Evolutionary conservation across 2,888 invertebrate genomes (phyloP), one percentile per base, ranked within the genome.

Genomic region (Chironomus riparius): DNA sequence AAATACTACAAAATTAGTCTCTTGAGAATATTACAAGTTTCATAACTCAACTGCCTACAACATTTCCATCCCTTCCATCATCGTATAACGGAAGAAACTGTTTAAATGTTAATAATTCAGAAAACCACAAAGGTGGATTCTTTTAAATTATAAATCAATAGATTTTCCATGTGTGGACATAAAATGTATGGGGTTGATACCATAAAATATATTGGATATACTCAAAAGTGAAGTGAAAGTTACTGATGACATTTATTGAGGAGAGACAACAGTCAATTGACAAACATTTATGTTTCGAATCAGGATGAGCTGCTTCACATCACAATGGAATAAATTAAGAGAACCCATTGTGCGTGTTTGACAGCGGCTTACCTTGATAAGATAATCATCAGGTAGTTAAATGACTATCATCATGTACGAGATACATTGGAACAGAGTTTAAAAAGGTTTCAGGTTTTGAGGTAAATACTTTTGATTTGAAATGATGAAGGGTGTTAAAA

Each of bases 291-390:
- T 24, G 7, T 68, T 70, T 74, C 61, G 68, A 74, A 22, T 68
- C 74, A 62, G 68, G 13, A 65, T 68, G 68, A 74, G 74, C 68
- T 74, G 74, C 74, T 74, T 74, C 74, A 74, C 74, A 74, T 74
- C 74, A 74, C 74, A 74, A 74, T 38, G 61, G 65, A 24, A 65
- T n/a, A 21, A 22, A 22, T 65, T 15, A 56, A 56, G 15, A 18
- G 56, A 56, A 56, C n/a, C 56, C 21, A 47, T 74, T 74, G 74
- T 74, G 74, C 74, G 74, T 74, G 74, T 74, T 38, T 74, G 74
- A 74, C 74, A 74, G 74, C 74, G 74, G 74, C 74, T 74, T 65
- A 65, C 24, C 65, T 65, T 65, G 22, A 10, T 65, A 5, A 24
- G 21, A 65, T 22, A 13, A 56, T 22, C 65, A 65, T 22, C 65